phyloP scores from a whole-genome alignment of 2,113 vertebrate species.

The Cynopterus brachyotis region DNA sequence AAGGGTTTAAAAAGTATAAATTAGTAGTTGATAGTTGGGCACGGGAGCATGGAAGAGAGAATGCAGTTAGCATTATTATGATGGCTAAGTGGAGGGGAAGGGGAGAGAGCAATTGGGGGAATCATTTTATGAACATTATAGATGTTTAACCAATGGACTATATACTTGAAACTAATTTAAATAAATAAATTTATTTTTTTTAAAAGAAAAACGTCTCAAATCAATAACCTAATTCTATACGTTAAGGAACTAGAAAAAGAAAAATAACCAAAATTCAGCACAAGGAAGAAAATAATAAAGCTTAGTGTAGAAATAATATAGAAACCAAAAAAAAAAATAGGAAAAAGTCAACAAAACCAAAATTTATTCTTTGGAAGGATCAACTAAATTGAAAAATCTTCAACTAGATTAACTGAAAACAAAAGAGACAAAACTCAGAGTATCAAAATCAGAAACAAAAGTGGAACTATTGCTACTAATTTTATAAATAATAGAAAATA shows the following conservation, averaged over 20 bases:
- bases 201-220: background rate
- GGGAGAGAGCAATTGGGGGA: no score
- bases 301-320: background rate
- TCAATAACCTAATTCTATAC: background rate
- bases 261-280: background rate
- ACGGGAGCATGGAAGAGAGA: no score
- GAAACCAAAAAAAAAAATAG: background rate
- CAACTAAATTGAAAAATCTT: background rate
- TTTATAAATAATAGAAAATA: conserved; percentile 1
- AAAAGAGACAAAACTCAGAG: background rate
- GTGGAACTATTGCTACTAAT: background rate
- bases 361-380: background rate
- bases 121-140: no score
- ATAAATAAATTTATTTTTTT: no score
- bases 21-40: no score
- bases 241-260: background rate
- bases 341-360: background rate
- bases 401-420: background rate
- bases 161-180: no score
- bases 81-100: no score
- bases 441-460: background rate
- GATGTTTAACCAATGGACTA: no score
- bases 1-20: no score
- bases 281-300: background rate
- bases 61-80: no score